These are phyloP conservation scores for Sturnira hondurensis DNA, from an alignment of 2,113 vertebrate species.

Conservation along the genomic window DNA sequence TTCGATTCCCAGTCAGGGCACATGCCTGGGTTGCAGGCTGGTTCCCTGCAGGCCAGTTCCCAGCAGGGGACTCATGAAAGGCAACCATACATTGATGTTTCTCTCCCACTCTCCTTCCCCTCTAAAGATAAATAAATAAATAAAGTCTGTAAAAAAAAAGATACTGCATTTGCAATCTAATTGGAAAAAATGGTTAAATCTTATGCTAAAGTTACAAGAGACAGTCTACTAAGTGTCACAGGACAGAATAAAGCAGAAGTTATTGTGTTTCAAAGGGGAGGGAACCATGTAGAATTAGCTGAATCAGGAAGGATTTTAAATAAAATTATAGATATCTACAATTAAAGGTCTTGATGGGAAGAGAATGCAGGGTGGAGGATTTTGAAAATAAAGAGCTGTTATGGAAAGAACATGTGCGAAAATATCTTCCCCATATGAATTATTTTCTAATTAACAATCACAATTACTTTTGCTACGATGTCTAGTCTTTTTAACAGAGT, in stretches of 20 bases:
- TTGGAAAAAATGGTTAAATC: constrained; percentile 41
- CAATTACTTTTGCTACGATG: neutral
- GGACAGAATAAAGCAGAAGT: neutral
- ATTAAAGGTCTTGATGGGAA: neutral
- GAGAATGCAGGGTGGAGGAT: neutral
- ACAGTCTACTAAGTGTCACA: neutral
- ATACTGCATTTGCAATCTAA: neutral
- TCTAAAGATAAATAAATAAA: no score
- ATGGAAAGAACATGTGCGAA: neutral
- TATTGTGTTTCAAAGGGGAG: neutral
- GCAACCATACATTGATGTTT: no score
- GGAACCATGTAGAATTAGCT: neutral
- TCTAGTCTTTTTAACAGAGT: neutral
- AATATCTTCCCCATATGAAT: neutral
- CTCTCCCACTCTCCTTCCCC: no score
- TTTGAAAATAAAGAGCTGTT: neutral
- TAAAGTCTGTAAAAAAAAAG: no score
- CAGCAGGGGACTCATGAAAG: no score
- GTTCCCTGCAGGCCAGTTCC: no score
- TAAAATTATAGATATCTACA: neutral
- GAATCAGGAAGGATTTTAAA: neutral
- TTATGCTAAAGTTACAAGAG: neutral
- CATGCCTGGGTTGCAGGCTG: no score
- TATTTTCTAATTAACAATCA: neutral
- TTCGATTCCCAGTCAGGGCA: no score